Percentiles rank a stretch among this genome's conserved stretches.
phyloP scores from a whole-genome alignment of 2,113 vertebrate species.

The Corydoras sp. region DNA sequence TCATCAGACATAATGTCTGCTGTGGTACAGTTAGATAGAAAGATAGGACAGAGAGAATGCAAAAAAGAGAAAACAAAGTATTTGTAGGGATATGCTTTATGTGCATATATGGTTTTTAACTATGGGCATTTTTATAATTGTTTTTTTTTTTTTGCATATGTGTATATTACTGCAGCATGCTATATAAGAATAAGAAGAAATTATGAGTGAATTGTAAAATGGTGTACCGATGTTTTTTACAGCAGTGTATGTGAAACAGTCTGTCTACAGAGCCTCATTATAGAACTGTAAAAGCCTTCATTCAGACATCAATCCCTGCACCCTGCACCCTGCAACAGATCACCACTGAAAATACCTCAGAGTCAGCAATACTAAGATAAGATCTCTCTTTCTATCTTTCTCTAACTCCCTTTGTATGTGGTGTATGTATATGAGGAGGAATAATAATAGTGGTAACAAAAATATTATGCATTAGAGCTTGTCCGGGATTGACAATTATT shows the following conservation, averaged over 20 bases:
- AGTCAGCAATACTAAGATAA: slow-evolving; percentile 6
- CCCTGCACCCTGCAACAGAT: slow-evolving; percentile 22
- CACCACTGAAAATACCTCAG: slow-evolving; percentile 25
- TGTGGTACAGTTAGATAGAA: too few species aligned
- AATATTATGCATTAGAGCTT: too few species aligned
- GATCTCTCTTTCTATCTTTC: not conserved
- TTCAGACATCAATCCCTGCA: slow-evolving; percentile 10
- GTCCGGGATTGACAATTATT: too few species aligned
- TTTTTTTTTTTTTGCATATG: too few species aligned
- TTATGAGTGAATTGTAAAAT: not conserved
- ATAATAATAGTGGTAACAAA: too few species aligned
- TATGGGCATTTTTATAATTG: too few species aligned
- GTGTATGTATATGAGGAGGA: not conserved
- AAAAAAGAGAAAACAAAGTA: too few species aligned
- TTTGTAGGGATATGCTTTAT: too few species aligned
- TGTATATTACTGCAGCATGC: too few species aligned
- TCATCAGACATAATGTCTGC: not conserved
- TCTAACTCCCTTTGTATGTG: not conserved
- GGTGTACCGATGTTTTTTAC: not conserved
- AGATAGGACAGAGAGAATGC: too few species aligned
- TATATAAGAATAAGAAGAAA: too few species aligned
- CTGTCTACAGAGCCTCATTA: slow-evolving; percentile 31
- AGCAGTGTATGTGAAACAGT: slow-evolving; percentile 20
- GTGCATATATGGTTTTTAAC: too few species aligned
- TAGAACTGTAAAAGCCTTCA: slow-evolving; percentile 22